These are phyloP conservation scores for Dusona sp. DNA, from an alignment of 2,888 invertebrate species.

Conservation along the genomic window DNA sequence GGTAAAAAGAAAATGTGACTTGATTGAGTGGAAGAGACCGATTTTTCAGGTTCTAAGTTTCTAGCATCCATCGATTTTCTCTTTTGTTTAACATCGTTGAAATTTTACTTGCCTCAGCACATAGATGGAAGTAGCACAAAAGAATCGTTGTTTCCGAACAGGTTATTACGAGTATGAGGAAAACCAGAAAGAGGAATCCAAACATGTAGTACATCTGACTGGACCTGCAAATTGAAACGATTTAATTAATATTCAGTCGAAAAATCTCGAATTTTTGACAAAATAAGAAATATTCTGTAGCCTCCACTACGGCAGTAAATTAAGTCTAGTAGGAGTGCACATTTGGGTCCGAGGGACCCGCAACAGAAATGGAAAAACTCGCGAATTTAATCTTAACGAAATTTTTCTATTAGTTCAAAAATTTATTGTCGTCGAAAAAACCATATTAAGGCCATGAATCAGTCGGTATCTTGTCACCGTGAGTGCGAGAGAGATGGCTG, in stretches of 20 bases:
- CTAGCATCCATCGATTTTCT: background rate
- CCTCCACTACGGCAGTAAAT: too few relatives aligned
- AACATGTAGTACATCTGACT: constrained; percentile 99
- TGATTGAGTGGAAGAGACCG: background rate
- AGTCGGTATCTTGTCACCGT: too few relatives aligned
- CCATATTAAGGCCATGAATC: too few relatives aligned
- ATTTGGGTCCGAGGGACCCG: too few relatives aligned
- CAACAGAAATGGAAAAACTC: background rate
- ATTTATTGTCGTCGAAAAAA: too few relatives aligned
- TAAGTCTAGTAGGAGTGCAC: too few relatives aligned
- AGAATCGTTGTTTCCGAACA: constrained; percentile 99
- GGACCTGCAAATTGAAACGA: constrained; percentile 85
- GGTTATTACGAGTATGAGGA: constrained; percentile 98
- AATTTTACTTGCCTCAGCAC: constrained; percentile 92
- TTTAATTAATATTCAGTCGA: constrained; percentile 2
- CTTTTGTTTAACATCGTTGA: background rate
- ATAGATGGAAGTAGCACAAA: constrained; percentile 99
- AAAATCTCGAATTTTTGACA: background rate
- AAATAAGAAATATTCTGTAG: background rate
- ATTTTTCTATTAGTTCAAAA: background rate
- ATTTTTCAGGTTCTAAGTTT: background rate
- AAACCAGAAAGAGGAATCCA: constrained; percentile 98
- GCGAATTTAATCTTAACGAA: background rate
- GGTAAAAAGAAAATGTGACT: background rate
- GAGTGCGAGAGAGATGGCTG: too few relatives aligned